A percentile compares a stretch with the other conserved stretches of the same genome.
These are phyloP conservation scores for Papilio polyxenes DNA, from an alignment of 1,140 invertebrate genomes.

Conservation along the genomic window DNA sequence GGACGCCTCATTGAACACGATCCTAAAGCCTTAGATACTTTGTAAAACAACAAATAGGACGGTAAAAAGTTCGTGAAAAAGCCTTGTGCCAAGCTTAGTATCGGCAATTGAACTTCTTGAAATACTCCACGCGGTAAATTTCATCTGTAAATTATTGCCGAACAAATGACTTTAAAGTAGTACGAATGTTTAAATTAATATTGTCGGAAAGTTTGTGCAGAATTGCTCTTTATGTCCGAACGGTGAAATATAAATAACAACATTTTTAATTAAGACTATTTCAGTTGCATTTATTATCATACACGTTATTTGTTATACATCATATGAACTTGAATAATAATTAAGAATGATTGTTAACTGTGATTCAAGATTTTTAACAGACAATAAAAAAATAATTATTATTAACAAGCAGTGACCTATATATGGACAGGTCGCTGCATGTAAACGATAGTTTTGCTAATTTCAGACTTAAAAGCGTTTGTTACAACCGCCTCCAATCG, in stretches of 20 bases:
- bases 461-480: too few relatives aligned
- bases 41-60: slow-evolving; percentile 48
- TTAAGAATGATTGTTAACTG: background rate
- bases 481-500: too few relatives aligned
- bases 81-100: slow-evolving; percentile 48
- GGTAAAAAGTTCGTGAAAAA: slow-evolving; percentile 54
- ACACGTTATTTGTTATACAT: background rate
- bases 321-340: background rate
- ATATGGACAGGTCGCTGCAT: too few relatives aligned
- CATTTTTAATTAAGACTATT: background rate
- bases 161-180: slow-evolving; percentile 11
- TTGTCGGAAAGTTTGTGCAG: slow-evolving; percentile 1
- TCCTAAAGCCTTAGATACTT: slow-evolving; percentile 49
- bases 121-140: slow-evolving; percentile 40
- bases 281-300: background rate
- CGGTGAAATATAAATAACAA: background rate
- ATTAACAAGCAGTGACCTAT: too few relatives aligned
- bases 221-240: slow-evolving; percentile 3
- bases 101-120: slow-evolving; percentile 57
- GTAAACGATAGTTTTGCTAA: too few relatives aligned
- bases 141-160: slow-evolving; percentile 1
- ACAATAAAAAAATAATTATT: background rate
- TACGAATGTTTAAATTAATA: background rate
- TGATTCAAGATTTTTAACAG: background rate
- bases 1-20: slow-evolving; percentile 57